Conservation (phyloP, 2,888 invertebrate species). For the Mesoligia furuncula region DNA sequence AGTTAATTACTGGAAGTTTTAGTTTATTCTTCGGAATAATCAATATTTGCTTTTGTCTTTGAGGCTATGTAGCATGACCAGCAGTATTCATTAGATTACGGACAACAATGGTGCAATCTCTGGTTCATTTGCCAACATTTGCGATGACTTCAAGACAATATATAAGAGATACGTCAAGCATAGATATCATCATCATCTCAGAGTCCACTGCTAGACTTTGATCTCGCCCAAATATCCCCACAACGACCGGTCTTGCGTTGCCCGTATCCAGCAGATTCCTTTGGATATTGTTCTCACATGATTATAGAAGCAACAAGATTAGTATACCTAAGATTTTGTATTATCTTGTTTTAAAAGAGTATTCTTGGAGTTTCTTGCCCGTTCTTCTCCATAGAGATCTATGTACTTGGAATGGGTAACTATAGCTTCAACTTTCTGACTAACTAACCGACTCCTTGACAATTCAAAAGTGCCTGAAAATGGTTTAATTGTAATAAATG, state of each 20-base stretch:
- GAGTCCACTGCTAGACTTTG: neutral
- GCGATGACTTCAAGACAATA: neutral
- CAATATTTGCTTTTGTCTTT: neutral
- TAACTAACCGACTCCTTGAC: neutral
- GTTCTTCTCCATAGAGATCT: neutral
- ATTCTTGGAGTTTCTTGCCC: neutral
- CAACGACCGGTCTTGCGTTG: neutral
- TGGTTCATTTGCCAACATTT: neutral
- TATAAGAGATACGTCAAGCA: neutral
- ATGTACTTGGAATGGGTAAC: neutral
- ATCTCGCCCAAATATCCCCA: neutral
- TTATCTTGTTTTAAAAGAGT: neutral
- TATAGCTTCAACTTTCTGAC: neutral
- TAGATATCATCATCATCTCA: neutral
- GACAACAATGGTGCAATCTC: neutral
- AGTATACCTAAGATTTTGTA: too few species aligned
- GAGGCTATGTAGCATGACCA: neutral
- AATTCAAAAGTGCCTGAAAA: neutral
- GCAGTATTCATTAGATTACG: neutral
- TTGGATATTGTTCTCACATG: too few species aligned
- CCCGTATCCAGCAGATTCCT: neutral
- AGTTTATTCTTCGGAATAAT: neutral
- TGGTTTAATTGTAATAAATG: neutral
- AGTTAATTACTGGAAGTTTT: conserved; percentile 30
- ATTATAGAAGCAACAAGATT: neutral